A percentile compares a stretch with the other conserved stretches of the same genome.
phyloP scores from a whole-genome alignment of 1,140 invertebrate genomes.

The Helicoverpa armigera region DNA sequence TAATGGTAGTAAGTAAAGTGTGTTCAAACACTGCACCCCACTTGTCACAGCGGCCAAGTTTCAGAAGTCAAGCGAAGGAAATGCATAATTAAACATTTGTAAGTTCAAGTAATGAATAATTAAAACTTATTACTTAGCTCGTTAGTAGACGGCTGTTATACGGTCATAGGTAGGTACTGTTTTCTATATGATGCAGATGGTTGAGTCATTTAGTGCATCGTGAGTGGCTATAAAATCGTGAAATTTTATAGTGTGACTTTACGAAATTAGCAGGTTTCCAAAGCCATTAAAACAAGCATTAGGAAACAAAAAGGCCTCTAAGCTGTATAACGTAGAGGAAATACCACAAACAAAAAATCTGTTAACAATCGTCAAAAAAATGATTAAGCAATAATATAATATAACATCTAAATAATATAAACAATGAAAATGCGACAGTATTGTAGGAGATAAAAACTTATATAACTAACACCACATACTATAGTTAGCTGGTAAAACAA shows the following conservation, averaged over 20 bases:
- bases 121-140: slow-evolving; percentile 40
- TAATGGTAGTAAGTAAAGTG: slow-evolving; percentile 5
- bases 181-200: not conserved
- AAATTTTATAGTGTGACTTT: not conserved
- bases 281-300: too few relatives aligned
- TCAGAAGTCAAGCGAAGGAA: slow-evolving; percentile 30
- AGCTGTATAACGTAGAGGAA: too few relatives aligned
- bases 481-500: too few relatives aligned
- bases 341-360: too few relatives aligned
- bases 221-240: not conserved
- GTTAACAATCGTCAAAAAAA: too few relatives aligned
- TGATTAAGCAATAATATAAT: too few relatives aligned
- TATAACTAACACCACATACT: too few relatives aligned
- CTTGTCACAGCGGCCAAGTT: slow-evolving; percentile 36
- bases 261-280: too few relatives aligned
- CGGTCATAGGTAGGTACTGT: not conserved
- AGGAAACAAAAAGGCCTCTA: too few relatives aligned
- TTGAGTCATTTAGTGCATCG: not conserved
- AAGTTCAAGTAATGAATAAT: slow-evolving; percentile 40
- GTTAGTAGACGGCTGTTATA: not conserved
- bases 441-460: too few relatives aligned
- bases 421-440: too few relatives aligned
- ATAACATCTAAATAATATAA: too few relatives aligned
- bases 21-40: slow-evolving; percentile 17
- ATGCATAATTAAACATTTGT: slow-evolving; percentile 44